Conservation (phyloP, 1,140 invertebrate species). For the Gonioctena quinquepunctata region DNA sequence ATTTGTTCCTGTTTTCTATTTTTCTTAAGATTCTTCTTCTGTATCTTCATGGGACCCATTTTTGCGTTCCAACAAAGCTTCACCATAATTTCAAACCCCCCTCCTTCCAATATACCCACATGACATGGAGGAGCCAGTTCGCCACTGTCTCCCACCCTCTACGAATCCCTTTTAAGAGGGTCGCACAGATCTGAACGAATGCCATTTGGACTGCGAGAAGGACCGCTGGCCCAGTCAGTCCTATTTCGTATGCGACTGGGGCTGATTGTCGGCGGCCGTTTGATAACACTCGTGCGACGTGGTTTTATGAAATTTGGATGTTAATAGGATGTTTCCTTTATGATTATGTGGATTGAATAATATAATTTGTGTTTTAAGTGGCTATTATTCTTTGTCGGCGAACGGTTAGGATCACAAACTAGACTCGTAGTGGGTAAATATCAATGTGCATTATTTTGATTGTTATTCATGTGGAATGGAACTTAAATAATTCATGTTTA, state of each 20-base stretch:
- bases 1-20: no score
- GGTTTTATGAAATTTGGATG: conserved; percentile 16
- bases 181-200: not conserved
- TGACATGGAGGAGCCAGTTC: not conserved
- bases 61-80: no score
- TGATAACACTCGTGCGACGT: not conserved
- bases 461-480: not conserved
- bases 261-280: conserved; percentile 3
- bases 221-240: conserved; percentile 1
- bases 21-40: no score
- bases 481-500: no score
- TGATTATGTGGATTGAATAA: conserved; percentile 19
- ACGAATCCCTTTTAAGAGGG: not conserved
- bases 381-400: conserved; percentile 10
- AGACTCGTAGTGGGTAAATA: conserved; percentile 10
- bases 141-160: not conserved
- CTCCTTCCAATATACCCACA: not conserved
- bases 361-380: conserved; percentile 16
- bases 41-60: no score
- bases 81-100: not conserved
- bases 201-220: not conserved
- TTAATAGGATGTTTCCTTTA: conserved; percentile 19
- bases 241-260: conserved; percentile 17
- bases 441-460: not conserved
- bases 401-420: not conserved